Evolutionary conservation across 2,888 invertebrate genomes (phyloP), one percentile per base, ranked within the genome.

Genomic region (Epirrita christyi): DNA sequence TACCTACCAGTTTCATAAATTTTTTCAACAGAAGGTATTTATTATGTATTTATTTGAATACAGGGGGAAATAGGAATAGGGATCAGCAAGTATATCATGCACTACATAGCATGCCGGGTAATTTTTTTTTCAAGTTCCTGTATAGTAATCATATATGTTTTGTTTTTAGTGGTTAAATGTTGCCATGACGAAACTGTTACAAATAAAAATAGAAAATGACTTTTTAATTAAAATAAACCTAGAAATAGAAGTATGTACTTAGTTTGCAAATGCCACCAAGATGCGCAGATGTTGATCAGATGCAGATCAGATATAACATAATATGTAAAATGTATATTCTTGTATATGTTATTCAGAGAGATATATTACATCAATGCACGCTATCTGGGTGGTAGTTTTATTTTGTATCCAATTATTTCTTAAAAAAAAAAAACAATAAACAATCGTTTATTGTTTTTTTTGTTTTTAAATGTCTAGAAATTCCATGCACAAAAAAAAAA

Each of bases 251-350:
- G 44, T 27, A 21, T 21, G 21, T 21, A 21, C 21, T n/a, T 21
- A 38, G 36, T 49, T 55, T 40, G 44, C 48, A 55, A 55, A 45
- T 55, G 49, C 55, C 55, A 55, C 55, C 55, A 21, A 44, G 55
- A n/a, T 37, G 21, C 40, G 55, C 55, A 55, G 55, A 55, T 55
- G 49, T 34, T 45, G 55, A 55, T 55, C 21, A 40, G 49, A 49
- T 44, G 48, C 38, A 45, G 49, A 49, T 49, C 38, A 44, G 27
- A 38, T 42, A 42, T 40, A 48, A 53, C 36, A 6, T 47, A 46
- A 42, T 44, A 49, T 44, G 32, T 38, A 52, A 14, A 52, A 54
- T 42, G 10, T 46, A 48, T 55, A 55, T 50, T 40, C 21, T 13
- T 47, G 27, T 52, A 21, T 21, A 32, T 7, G 9, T 40, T 53